Evolutionary conservation across 2,113 vertebrate species (phyloP).

Genomic region (Chelonoidis abingdonii): DNA sequence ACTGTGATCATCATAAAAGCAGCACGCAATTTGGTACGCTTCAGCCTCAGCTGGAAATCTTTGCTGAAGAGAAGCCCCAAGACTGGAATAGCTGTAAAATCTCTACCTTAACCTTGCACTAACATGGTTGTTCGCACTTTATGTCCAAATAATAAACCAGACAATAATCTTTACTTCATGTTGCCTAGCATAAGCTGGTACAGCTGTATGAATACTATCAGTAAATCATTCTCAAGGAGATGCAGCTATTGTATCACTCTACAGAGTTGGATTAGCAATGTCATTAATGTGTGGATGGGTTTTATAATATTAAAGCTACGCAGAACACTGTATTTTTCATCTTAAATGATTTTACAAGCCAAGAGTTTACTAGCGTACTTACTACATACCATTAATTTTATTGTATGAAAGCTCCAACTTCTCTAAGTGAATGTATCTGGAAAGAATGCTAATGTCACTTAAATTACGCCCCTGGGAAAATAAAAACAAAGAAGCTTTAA

Average conservation of each 20-base stretch:
- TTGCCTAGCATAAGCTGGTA: background rate
- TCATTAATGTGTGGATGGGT: background rate
- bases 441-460: constrained; percentile 84
- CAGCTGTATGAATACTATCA: background rate
- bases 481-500: constrained; percentile 33
- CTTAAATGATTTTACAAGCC: background rate
- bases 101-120: background rate
- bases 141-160: constrained; percentile 23
- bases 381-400: constrained; percentile 89
- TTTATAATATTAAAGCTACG: background rate
- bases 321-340: background rate
- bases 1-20: background rate
- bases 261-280: background rate
- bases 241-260: background rate
- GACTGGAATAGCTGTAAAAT: background rate
- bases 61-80: background rate
- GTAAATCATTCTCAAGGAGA: background rate
- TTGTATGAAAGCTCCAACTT: constrained; percentile 91
- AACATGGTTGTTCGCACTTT: background rate
- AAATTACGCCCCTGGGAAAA: constrained; percentile 82
- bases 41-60: background rate
- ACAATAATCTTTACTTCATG: background rate
- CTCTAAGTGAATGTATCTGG: constrained; percentile 86
- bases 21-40: background rate
- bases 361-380: background rate